Percentiles rank a stretch among this genome's conserved stretches.
Evolutionary conservation across 2,113 vertebrate genomes (phyloP).

Genomic region (Symphodus melops): DNA sequence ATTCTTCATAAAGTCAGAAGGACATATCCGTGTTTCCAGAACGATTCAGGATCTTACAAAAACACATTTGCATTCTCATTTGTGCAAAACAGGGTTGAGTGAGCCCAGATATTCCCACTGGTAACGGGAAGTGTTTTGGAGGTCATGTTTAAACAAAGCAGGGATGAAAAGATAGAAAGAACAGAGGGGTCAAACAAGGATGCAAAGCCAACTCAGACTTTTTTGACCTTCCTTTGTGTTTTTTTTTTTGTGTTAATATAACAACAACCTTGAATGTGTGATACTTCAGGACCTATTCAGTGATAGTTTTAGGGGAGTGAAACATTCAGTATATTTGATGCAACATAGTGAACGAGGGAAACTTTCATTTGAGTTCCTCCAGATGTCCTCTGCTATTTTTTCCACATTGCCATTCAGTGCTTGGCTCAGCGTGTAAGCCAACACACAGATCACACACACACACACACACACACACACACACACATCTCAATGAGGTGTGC

Average conservation of each 20-base stretch:
- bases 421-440: not conserved
- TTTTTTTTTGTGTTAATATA: constrained; percentile 4
- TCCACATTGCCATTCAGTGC: constrained; percentile 1
- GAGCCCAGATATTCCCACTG: constrained; percentile 19
- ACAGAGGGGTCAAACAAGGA: constrained; percentile 9
- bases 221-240: not conserved
- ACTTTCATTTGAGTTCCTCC: constrained; percentile 12
- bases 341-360: constrained; percentile 8
- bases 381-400: constrained; percentile 18
- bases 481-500: constrained; percentile 57
- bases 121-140: not conserved
- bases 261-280: not conserved
- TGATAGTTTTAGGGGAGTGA: no score
- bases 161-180: not conserved
- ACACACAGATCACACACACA: constrained; percentile 39
- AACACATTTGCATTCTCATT: constrained; percentile 3
- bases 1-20: not conserved
- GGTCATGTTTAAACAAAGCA: constrained; percentile 2
- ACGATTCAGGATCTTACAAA: constrained; percentile 23
- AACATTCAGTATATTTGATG: constrained; percentile 25
- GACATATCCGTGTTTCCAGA: not conserved
- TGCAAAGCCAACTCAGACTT: not conserved
- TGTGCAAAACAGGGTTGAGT: not conserved
- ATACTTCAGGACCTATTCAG: constrained; percentile 20
- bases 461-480: constrained; percentile 49